Evolutionary conservation across 2,797 vertebrate species (phyloP).

Genomic region (Odontamblyopus lacepedii): DNA sequence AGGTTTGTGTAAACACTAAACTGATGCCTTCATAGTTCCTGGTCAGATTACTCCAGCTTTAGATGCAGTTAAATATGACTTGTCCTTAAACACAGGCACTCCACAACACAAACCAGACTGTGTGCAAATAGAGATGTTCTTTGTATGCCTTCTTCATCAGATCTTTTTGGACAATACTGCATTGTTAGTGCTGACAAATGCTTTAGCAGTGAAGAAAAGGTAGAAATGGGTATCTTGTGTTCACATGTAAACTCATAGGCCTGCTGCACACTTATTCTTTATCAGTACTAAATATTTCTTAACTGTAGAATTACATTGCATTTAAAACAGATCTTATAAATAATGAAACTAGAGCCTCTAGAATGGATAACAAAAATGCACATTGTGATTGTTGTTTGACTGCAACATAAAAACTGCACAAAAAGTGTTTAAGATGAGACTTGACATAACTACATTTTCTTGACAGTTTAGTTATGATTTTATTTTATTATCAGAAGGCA

Average conservation of each 20-base stretch:
- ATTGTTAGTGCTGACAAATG: slow-evolving; percentile 47
- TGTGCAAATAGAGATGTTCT: slow-evolving; percentile 31
- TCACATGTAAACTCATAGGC: slow-evolving; percentile 11
- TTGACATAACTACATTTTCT: neutral
- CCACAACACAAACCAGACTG: slow-evolving; percentile 28
- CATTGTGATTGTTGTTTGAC: neutral
- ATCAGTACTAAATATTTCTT: too few species aligned
- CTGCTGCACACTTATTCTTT: neutral
- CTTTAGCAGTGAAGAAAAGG: slow-evolving; percentile 24
- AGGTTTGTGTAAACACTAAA: slow-evolving; percentile 1
- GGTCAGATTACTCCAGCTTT: neutral
- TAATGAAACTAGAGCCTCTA: neutral
- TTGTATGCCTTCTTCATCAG: slow-evolving; percentile 28
- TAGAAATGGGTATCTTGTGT: slow-evolving; percentile 44
- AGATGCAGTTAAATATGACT: neutral
- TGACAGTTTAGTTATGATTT: neutral
- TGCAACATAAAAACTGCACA: neutral
- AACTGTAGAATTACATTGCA: too few species aligned
- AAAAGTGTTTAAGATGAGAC: neutral
- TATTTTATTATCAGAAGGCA: slow-evolving; percentile 3
- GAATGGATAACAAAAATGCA: neutral
- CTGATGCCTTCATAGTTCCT: neutral
- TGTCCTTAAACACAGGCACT: slow-evolving; percentile 1
- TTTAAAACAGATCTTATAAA: neutral
- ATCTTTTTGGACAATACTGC: slow-evolving; percentile 46